These are phyloP conservation scores for Cacatua alba DNA, from an alignment of 2,113 vertebrate species.

Conservation along the genomic window DNA sequence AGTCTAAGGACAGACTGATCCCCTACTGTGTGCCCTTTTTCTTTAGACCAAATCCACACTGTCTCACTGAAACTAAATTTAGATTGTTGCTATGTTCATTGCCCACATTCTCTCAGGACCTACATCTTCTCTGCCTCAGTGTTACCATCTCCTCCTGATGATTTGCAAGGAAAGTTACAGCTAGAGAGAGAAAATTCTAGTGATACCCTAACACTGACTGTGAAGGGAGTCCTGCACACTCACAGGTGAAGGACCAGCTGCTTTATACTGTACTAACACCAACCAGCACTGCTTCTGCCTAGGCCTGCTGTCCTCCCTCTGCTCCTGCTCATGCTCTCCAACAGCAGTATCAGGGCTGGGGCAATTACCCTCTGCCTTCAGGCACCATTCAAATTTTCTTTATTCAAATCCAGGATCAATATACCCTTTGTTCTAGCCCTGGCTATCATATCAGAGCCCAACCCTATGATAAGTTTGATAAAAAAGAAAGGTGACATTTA, in stretches of 20 bases:
- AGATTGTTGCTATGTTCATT: not conserved
- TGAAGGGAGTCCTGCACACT: not conserved
- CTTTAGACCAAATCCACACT: not conserved
- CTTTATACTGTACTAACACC: not conserved
- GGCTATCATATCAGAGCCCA: not conserved
- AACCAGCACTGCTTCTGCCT: not conserved
- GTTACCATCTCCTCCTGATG: not conserved
- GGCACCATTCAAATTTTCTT: constrained; percentile 58
- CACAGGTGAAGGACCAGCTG: not conserved
- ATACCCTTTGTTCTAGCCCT: constrained; percentile 44
- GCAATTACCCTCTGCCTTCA: constrained; percentile 29
- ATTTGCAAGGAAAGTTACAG: not conserved
- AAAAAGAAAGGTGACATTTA: not conserved
- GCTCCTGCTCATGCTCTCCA: not conserved
- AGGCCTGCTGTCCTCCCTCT: not conserved
- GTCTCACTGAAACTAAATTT: not conserved
- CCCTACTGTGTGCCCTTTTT: not conserved
- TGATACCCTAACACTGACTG: not conserved
- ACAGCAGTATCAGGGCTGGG: not conserved
- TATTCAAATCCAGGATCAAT: constrained; percentile 64
- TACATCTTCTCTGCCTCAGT: not conserved
- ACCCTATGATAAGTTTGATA: not conserved
- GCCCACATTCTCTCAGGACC: not conserved
- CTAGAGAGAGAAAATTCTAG: not conserved
- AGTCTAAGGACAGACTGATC: not conserved